phyloP scores from a whole-genome alignment of 92 coral and sea anemone species.

The Chrysogorgia sp. region DNA sequence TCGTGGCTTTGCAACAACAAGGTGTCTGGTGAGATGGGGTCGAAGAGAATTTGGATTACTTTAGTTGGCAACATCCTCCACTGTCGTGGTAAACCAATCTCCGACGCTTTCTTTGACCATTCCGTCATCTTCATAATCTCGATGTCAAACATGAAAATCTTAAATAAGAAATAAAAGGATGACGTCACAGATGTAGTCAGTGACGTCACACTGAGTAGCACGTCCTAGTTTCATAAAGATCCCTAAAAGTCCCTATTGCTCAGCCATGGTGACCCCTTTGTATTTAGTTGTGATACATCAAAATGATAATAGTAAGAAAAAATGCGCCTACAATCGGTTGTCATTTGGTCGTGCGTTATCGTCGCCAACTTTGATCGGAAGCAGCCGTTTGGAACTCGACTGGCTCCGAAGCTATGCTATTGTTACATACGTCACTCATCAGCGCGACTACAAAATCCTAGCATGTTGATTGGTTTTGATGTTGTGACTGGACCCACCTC shows the following conservation, averaged over 20 bases:
- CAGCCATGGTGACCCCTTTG: too few relatives aligned
- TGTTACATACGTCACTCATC: too few relatives aligned
- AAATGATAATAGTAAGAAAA: neutral
- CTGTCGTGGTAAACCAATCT: conserved; percentile 75
- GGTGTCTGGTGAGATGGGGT: conserved; percentile 61
- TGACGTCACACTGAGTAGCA: too few relatives aligned
- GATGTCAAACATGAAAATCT: conserved; percentile 78
- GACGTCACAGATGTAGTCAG: too few relatives aligned
- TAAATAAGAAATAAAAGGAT: neutral
- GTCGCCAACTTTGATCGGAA: neutral
- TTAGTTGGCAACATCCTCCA: conserved; percentile 69
- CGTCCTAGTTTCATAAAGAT: too few relatives aligned
- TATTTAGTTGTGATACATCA: too few relatives aligned
- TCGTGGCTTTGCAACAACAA: conserved; percentile 76
- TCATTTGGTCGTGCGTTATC: too few relatives aligned
- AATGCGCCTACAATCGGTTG: conserved; percentile 5
- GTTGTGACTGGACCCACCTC: conserved; percentile 66
- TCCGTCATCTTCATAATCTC: conserved; percentile 66
- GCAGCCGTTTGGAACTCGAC: too few relatives aligned
- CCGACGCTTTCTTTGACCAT: conserved; percentile 78
- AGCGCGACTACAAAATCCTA: too few relatives aligned
- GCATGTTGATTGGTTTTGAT: neutral
- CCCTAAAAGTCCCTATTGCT: too few relatives aligned
- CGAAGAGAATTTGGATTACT: conserved; percentile 72
- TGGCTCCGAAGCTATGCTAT: too few relatives aligned